Evolutionary conservation across 2,797 vertebrate genomes (phyloP).

Genomic region (Poliocrania exsul): DNA sequence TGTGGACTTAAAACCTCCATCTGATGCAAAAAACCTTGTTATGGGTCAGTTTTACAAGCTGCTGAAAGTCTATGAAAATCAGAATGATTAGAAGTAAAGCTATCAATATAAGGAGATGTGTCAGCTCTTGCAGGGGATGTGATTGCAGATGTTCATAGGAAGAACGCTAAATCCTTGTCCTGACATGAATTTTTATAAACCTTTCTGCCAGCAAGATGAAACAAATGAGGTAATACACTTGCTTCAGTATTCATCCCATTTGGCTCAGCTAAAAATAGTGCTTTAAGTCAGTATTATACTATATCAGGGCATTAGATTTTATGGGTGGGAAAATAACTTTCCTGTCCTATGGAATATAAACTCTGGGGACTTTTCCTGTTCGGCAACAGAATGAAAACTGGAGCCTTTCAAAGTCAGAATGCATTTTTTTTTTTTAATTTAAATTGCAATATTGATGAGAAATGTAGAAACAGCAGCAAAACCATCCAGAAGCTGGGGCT

Average conservation of each 20-base stretch:
- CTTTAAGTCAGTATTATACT: neutral
- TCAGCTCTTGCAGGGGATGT: slow-evolving; percentile 5
- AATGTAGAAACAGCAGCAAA: neutral
- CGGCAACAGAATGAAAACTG: neutral
- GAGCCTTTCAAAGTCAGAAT: neutral
- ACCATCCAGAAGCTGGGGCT: accelerated
- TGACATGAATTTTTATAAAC: slow-evolving; percentile 30
- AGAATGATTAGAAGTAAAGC: slow-evolving; percentile 7
- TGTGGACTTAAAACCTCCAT: neutral
- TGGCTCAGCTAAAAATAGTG: neutral
- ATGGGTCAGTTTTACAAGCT: slow-evolving; percentile 10
- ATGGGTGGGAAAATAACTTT: neutral
- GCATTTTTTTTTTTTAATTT: neutral
- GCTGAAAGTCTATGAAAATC: slow-evolving; percentile 5
- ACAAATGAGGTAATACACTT: neutral
- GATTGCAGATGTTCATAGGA: neutral
- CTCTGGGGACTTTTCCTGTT: neutral
- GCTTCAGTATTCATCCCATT: neutral
- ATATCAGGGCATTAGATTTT: neutral
- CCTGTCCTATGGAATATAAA: neutral
- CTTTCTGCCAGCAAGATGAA: neutral
- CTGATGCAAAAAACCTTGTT: neutral
- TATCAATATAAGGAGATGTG: slow-evolving; percentile 12
- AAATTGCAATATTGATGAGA: neutral
- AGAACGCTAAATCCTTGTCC: neutral